These are phyloP conservation scores for Spongilla lacustris DNA, from an alignment of 37 sponge, comb jelly and placozoan species.

Conservation along the genomic window DNA sequence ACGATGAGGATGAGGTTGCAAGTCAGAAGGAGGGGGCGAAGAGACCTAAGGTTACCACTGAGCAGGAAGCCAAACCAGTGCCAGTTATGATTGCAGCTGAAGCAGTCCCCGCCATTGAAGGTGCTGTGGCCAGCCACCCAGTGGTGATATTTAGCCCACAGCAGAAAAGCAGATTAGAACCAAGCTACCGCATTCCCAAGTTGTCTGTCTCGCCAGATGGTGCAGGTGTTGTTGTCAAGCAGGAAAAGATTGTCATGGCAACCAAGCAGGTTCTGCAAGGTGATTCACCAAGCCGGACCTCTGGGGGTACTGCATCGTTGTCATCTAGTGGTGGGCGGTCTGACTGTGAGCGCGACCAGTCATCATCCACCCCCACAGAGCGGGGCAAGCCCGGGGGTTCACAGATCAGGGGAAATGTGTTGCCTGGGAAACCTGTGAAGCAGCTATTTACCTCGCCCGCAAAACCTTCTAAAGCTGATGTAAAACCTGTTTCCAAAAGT, in stretches of 20 bases:
- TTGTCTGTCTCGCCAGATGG: background rate
- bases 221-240: background rate
- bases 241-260: background rate
- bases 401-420: background rate
- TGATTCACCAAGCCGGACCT: background rate
- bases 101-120: background rate
- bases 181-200: background rate
- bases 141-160: background rate
- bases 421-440: background rate
- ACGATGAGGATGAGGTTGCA: conserved; percentile 4
- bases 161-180: background rate
- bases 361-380: background rate
- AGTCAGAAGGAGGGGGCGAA: background rate
- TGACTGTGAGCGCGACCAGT: too few species aligned
- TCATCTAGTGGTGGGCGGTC: background rate
- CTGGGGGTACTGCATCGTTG: background rate
- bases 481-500: background rate
- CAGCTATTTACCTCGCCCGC: background rate
- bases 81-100: too few species aligned
- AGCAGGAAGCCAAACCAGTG: background rate
- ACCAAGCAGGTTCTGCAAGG: background rate
- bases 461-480: background rate
- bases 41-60: background rate
- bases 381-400: background rate
- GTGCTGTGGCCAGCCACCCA: background rate